These are phyloP conservation scores for Mastomys natalensis DNA, from an alignment of 2,113 vertebrate genomes.

Conservation along the genomic window DNA sequence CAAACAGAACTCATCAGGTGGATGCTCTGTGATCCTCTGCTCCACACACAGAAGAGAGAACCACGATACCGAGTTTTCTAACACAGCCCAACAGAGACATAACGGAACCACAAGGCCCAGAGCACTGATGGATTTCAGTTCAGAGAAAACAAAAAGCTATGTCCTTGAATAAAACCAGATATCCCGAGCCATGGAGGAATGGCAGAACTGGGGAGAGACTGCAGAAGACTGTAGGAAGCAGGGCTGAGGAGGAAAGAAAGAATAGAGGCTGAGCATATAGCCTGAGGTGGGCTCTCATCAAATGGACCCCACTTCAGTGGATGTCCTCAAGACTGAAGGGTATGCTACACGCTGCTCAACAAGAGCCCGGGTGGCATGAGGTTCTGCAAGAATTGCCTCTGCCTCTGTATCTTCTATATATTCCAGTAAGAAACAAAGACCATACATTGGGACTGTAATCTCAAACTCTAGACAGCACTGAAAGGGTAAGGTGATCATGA, in stretches of 20 bases:
- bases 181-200: too few species aligned
- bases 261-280: rapidly evolving
- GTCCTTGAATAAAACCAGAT: background rate
- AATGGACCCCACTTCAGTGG: rapidly evolving
- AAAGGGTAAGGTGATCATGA: background rate
- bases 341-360: background rate
- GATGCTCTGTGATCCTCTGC: background rate
- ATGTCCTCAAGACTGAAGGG: background rate
- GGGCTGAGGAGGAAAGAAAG: rapidly evolving
- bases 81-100: background rate
- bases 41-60: background rate
- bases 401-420: background rate
- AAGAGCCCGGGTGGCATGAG: background rate
- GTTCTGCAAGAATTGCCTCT: rapidly evolving
- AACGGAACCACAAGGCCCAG: background rate
- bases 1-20: background rate
- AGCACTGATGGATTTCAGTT: background rate
- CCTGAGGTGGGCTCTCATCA: background rate
- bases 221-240: rapidly evolving
- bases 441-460: background rate
- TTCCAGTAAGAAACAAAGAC: background rate
- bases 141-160: background rate
- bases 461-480: background rate
- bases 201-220: background rate
- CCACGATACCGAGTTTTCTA: background rate